These are phyloP conservation scores for Dendrolimus houi DNA, from an alignment of 2,888 invertebrate genomes.

Conservation along the genomic window DNA sequence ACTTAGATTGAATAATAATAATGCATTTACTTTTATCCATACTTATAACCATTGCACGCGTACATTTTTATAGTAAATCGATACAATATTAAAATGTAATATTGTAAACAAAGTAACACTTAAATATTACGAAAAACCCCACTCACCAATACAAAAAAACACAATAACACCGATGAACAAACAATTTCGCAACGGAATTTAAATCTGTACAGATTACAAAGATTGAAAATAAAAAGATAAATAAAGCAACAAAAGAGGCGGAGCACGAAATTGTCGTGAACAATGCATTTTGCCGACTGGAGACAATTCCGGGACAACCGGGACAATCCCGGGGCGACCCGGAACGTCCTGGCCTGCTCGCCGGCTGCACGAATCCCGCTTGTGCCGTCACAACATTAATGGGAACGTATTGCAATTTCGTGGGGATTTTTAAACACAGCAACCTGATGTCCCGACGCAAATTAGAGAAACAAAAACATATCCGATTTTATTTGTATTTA, in stretches of 20 bases:
- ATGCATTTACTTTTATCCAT: too few relatives aligned
- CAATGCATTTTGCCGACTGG: conserved; percentile 46
- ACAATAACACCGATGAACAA: conserved; percentile 8
- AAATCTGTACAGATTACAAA: conserved; percentile 27
- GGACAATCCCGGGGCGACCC: background rate
- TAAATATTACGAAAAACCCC: background rate
- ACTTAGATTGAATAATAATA: too few relatives aligned
- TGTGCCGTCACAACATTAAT: background rate
- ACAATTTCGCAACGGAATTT: conserved; percentile 12
- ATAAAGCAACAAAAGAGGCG: conserved; percentile 35
- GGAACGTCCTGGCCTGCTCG: background rate
- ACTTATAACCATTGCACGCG: too few relatives aligned
- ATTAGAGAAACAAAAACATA: too few relatives aligned
- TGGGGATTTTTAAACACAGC: too few relatives aligned
- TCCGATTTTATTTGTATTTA: too few relatives aligned
- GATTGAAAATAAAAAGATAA: conserved; percentile 17
- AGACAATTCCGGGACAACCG: conserved; percentile 15
- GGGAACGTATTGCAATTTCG: background rate
- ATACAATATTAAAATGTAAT: background rate
- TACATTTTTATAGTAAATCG: too few relatives aligned
- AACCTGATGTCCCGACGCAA: too few relatives aligned
- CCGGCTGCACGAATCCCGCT: background rate
- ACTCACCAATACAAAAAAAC: too few relatives aligned
- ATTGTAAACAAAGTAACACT: background rate
- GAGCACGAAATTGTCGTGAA: conserved; percentile 44